Conservation (phyloP, 2,888 invertebrate species). For the Ichneumoninae sp. region DNA sequence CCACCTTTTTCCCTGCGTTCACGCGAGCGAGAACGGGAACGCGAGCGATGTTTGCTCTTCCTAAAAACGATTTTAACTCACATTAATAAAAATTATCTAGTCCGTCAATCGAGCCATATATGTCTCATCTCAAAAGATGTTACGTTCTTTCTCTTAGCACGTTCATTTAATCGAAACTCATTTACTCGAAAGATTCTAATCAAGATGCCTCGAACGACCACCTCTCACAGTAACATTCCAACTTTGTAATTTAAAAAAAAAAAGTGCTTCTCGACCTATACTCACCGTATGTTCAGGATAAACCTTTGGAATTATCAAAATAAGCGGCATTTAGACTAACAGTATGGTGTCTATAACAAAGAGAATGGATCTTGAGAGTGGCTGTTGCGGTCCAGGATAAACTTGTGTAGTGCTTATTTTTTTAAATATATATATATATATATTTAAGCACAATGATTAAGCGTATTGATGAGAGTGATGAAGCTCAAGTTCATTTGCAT, state of each 20-base stretch:
- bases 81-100: background rate
- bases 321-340: constrained; percentile 84
- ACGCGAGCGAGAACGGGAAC: constrained; percentile 84
- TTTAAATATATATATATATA: constrained; percentile 11
- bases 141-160: constrained; percentile 39
- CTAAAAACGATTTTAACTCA: constrained; percentile 76
- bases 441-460: constrained; percentile 7
- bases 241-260: constrained; percentile 51
- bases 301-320: constrained; percentile 84
- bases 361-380: constrained; percentile 83
- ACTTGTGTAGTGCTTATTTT: constrained; percentile 24
- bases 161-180: constrained; percentile 26
- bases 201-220: constrained; percentile 43
- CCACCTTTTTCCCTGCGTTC: constrained; percentile 82
- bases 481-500: constrained; percentile 10
- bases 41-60: constrained; percentile 84
- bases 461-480: constrained; percentile 35
- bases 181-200: constrained; percentile 14
- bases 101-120: background rate
- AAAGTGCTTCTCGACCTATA: constrained; percentile 72
- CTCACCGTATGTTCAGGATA: constrained; percentile 81
- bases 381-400: constrained; percentile 70
- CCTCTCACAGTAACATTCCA: constrained; percentile 64
- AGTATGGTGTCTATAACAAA: constrained; percentile 84
- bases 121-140: constrained; percentile 35